Evolutionary conservation across 2,113 vertebrate species (phyloP).

Genomic region (Semnornis frantzii): DNA sequence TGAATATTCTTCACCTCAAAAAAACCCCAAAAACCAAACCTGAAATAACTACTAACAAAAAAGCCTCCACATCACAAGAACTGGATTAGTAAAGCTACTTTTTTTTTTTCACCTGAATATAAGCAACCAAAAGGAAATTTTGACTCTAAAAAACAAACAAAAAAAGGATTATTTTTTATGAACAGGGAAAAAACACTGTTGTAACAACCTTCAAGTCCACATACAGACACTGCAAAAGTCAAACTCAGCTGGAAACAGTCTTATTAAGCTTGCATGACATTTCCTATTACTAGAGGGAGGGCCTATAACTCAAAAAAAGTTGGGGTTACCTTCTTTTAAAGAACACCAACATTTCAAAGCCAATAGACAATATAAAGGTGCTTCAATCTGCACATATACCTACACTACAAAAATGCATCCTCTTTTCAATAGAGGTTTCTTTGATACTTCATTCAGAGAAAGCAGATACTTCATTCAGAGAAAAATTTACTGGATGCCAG

Average conservation of each 20-base stretch:
- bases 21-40: not conserved
- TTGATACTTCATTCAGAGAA: not conserved
- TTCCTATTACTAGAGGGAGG: not conserved
- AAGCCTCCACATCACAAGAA: not conserved
- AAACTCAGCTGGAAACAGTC: not conserved
- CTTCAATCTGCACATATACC: not conserved
- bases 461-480: not conserved
- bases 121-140: not conserved
- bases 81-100: not conserved
- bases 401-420: not conserved
- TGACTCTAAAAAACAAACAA: not conserved
- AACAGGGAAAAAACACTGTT: not conserved
- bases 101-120: not conserved
- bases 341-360: not conserved
- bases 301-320: not conserved
- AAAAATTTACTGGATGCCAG: not conserved
- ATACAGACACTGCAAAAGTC: not conserved
- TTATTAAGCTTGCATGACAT: not conserved
- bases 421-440: not conserved
- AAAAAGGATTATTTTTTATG: not conserved
- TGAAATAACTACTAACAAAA: not conserved
- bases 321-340: not conserved
- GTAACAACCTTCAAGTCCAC: not conserved
- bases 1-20: not conserved
- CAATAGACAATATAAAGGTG: not conserved